Conservation (phyloP, 2,888 invertebrate genomes). For the Epistrophe grossulariae region DNA sequence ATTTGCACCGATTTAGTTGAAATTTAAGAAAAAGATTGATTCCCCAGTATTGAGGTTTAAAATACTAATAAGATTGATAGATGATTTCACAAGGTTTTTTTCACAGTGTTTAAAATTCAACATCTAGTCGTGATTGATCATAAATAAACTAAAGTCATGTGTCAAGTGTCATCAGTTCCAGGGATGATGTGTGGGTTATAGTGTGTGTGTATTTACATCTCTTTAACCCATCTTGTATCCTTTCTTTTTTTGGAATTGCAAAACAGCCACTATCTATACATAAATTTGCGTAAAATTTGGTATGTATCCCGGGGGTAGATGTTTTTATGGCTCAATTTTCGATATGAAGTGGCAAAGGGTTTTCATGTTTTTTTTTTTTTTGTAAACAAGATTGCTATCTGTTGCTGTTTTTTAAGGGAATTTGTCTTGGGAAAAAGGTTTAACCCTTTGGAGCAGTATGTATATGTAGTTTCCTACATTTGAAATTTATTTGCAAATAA, state of each 20-base stretch:
- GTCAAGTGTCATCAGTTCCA: constrained; percentile 37
- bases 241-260: not conserved
- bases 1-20: too few relatives aligned
- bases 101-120: not conserved
- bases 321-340: constrained; percentile 55
- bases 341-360: constrained; percentile 57
- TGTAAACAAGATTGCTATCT: constrained; percentile 24
- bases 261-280: constrained; percentile 35
- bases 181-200: constrained; percentile 12
- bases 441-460: constrained; percentile 4
- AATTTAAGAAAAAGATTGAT: too few relatives aligned
- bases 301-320: constrained; percentile 32
- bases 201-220: constrained; percentile 6
- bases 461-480: constrained; percentile 14
- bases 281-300: constrained; percentile 46
- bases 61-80: not conserved
- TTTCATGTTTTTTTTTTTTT: constrained; percentile 11
- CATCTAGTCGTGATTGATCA: constrained; percentile 11
- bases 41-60: too few relatives aligned
- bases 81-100: not conserved
- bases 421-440: constrained; percentile 35
- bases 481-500: constrained; percentile 61
- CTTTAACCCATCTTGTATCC: not conserved
- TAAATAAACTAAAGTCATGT: constrained; percentile 29
- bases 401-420: constrained; percentile 41